Percentiles rank a stretch among this genome's conserved stretches.
phyloP scores from a whole-genome alignment of 2,797 vertebrate species.

The Okamejei kenojei region DNA sequence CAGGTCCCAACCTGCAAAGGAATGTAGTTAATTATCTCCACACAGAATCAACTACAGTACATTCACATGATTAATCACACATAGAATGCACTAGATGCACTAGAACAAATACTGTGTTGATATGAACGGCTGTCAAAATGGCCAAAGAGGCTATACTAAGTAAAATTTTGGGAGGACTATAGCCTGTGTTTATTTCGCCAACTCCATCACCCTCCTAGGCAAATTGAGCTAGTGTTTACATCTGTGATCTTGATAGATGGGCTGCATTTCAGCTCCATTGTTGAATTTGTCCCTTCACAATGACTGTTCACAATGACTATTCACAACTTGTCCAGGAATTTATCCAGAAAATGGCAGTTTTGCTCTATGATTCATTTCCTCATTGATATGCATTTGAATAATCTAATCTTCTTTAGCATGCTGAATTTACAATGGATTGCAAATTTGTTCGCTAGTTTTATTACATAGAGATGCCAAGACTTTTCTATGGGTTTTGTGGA shows the following conservation, averaged over 20 bases:
- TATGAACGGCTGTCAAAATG: too few relatives aligned
- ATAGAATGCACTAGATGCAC: too few relatives aligned
- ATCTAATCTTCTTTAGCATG: not conserved
- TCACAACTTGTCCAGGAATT: not conserved
- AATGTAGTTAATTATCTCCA: not conserved
- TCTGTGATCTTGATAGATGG: too few relatives aligned
- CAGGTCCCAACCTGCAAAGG: not conserved
- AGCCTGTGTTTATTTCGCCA: too few relatives aligned
- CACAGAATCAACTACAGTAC: too few relatives aligned
- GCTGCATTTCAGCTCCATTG: too few relatives aligned
- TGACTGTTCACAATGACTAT: not conserved
- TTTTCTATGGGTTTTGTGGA: not conserved
- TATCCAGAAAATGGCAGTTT: not conserved
- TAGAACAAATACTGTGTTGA: not conserved
- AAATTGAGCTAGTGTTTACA: too few relatives aligned
- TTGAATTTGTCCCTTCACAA: not conserved
- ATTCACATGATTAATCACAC: too few relatives aligned
- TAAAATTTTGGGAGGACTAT: not conserved
- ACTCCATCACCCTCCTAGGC: too few relatives aligned
- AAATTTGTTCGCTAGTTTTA: not conserved
- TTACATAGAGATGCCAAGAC: not conserved
- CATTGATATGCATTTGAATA: not conserved
- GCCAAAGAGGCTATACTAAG: not conserved
- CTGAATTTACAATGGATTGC: not conserved
- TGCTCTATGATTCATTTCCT: not conserved